Base-by-base conservation (phyloP, 2,888 invertebrate species). In the Tubulanus polymorphus region DNA sequence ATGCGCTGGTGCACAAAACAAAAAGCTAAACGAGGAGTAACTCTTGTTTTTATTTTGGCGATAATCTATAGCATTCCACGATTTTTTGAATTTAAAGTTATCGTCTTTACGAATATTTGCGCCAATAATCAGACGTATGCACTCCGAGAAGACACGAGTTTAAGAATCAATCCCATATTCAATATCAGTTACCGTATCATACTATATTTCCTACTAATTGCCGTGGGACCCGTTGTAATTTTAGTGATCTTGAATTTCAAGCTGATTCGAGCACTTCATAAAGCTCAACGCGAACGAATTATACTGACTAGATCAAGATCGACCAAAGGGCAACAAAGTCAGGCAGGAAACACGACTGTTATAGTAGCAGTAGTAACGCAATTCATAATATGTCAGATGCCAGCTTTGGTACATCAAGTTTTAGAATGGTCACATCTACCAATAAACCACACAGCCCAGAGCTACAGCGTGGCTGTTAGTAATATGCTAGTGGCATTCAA, bases 51-150 rank as follows among this genome's bases (percentile, higher is more conserved):
- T 23, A n/a, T 62, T 15, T 63, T 66, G 50, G 37, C 66, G 27
- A 51, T 66, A 3, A 29, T 63, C 45, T 66, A 67, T 56, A 66
- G 66, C 60, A 66, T 66, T 8, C 66, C 66, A 12, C 54, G 65
- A 10, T 66, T 66, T 54, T 64, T 66, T 45, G 66, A 67, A 48
- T 66, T 62, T 50, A 51, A 60, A 26, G 27, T 47, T 3, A 8
- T 27, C 23, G 48, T 20, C 3, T 23, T 27, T 27, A 20, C 18
- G n/a, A 32, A 32, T 12, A 56, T 55, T 18, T 56, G 56, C 30
- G 20, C 37, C 20, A n/a, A n/a, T n/a, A 57, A 56, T 48, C 56
- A 50, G 35, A 56, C 32, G 5, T 12, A 26, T 15, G 12, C 28
- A 18, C 15, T 18, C 32, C 47, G 48, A 12, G 48, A 26, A n/a